phyloP scores from a whole-genome alignment of 2,888 invertebrate species.

The Lymantria monacha region DNA sequence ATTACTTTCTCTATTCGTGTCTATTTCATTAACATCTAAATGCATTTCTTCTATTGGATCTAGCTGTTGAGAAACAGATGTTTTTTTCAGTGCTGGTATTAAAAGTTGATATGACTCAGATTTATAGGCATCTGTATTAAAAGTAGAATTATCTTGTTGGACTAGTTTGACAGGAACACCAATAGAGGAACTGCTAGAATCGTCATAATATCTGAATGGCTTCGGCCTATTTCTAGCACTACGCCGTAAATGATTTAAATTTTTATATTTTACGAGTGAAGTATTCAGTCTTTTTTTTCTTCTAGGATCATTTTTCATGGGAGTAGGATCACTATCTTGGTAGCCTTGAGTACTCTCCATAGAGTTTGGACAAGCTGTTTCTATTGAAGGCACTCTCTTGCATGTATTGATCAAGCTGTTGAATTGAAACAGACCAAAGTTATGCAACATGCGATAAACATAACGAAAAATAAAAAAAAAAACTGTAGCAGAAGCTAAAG shows the following conservation, averaged over 20 bases:
- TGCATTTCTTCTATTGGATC: slow-evolving; percentile 51
- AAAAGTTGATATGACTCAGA: slow-evolving; percentile 65
- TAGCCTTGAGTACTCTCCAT: slow-evolving; percentile 66
- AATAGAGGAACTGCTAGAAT: slow-evolving; percentile 49
- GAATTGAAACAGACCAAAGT: slow-evolving; percentile 25
- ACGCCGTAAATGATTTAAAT: slow-evolving; percentile 30
- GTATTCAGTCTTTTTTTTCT: slow-evolving; percentile 46
- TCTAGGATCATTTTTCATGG: slow-evolving; percentile 29
- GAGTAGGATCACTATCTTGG: slow-evolving; percentile 62
- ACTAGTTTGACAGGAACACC: slow-evolving; percentile 26
- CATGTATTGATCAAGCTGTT: slow-evolving; percentile 40
- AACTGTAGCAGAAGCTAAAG: slow-evolving; percentile 41
- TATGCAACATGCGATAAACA: background rate
- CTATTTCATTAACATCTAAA: slow-evolving; percentile 20
- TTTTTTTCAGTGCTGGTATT: slow-evolving; percentile 38
- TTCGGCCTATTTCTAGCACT: slow-evolving; percentile 32
- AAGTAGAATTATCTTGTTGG: slow-evolving; percentile 39
- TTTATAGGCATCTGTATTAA: slow-evolving; percentile 44
- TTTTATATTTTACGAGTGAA: slow-evolving; percentile 31
- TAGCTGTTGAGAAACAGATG: slow-evolving; percentile 26
- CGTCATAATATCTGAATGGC: slow-evolving; percentile 35
- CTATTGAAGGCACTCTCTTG: slow-evolving; percentile 34
- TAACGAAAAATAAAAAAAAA: slow-evolving; percentile 13
- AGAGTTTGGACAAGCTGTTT: slow-evolving; percentile 38
- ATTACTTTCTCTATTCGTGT: slow-evolving; percentile 21